Base-by-base conservation (phyloP, 2,888 invertebrate species). In the Acholoe squamosa region DNA sequence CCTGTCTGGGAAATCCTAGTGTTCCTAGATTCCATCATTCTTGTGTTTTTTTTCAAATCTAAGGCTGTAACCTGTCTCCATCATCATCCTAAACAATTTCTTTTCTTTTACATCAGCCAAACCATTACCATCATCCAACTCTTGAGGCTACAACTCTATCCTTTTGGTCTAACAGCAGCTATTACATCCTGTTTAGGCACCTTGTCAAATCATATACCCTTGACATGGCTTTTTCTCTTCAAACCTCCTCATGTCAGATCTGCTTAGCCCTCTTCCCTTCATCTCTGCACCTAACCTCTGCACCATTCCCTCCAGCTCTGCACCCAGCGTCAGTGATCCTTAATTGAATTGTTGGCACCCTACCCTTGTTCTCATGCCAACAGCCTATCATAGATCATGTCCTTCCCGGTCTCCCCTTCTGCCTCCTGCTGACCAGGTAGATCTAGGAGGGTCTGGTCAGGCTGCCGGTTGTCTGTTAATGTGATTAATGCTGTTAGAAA, bases 341-440 rank as follows among this genome's bases (percentile, higher is more conserved):
- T 61, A 51, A 34, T 84, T 84, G n/a, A 52, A 80, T 56, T 56
- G 34, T 28, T 31, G 33, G 28, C 84, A 80, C 54, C 56, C 28
- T 25, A 28, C 28, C 54, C 43, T 25, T 56, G 28, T 71, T 71
- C 28, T 71, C 71, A 71, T 71, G 71, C 71, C 71, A 25, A 71
- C 71, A 28, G 14, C 28, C 19, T 52, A 51, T 52, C 52, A 76
- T 25, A 0, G n/a, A 76, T 28, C 89, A 22, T 28, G 61, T 28
- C 67, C 33, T 67, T 5, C 22, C 16, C 89, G 31, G 43, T 43
- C 43, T 10, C 5, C 43, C 43, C 10, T 10, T 7, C 43, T 7
- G 12, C 51, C 77, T 28, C 34, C 84, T 54, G 19, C 77, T 52
- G 14, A 94, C 51, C 22, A 94, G 92, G 19, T 19, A 61, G 61